Evolutionary conservation across 2,113 vertebrate genomes (phyloP), one percentile per base, ranked within the genome.

Genomic region (Triplophysa dalaica): DNA sequence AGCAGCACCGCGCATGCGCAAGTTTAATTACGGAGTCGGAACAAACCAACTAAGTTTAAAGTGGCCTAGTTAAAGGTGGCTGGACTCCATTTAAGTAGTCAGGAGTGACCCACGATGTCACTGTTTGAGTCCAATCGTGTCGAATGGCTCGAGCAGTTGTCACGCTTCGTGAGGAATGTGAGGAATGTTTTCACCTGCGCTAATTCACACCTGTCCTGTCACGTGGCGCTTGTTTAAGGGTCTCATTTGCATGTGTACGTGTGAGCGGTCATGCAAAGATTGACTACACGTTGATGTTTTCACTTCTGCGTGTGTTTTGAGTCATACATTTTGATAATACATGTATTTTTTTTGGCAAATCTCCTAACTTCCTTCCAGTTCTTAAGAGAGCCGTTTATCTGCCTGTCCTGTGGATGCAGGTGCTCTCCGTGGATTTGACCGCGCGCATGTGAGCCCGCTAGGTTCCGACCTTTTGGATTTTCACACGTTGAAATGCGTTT

Each of bases 151-250:
- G 12, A 54, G 38, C 19, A 77, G 60, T 70, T 80, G 82, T 67
- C 52, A 58, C 29, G 11, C 50, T 11, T 52, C 38, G 33, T 11
- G 7, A 21, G 68, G 66, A 13, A 63, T 33, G 43, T 63, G 11
- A 58, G 12, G 11, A 24, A 33, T 67, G 66, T 78, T 63, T 26
- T 58, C 62, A 74, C 63, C 63, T 84, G 63, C 24, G 9, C 60
- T 67, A 22, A 78, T 81, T 81, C 69, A 64, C 83, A 84, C 83
- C 75, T 81, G 83, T 54, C 63, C 33, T 10, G 50, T 54, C 61
- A 50, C 38, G 54, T 67, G 48, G 24, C 43, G 4, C 26, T 50
- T 22, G 45, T 21, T 45, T 41, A 17, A 24, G 22, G 17, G 38
- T 0, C 21, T 75, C 6, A 29, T 75, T 75, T 75, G 22, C 17